Evolutionary conservation across 2,113 vertebrate genomes (phyloP).

Genomic region (Triplophysa siluroides): DNA sequence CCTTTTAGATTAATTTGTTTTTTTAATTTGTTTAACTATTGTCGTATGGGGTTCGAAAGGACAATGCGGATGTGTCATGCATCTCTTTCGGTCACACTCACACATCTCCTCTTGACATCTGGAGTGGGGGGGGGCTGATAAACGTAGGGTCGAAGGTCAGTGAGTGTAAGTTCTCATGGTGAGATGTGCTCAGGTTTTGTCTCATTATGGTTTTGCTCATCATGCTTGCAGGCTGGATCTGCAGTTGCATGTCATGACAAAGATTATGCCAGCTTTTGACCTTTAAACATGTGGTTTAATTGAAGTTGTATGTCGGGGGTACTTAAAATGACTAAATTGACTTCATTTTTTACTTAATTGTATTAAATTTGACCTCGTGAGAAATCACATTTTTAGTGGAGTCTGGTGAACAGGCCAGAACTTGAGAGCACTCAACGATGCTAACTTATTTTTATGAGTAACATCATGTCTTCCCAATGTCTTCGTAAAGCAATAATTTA

Average conservation of each 20-base stretch:
- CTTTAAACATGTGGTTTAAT: no score
- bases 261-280: background rate
- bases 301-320: background rate
- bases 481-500: no score
- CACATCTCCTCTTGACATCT: slow-evolving; percentile 57
- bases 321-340: background rate
- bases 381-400: no score
- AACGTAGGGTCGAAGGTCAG: slow-evolving; percentile 32
- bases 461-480: no score
- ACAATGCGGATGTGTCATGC: slow-evolving; percentile 26
- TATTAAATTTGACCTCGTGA: background rate
- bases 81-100: slow-evolving; percentile 53
- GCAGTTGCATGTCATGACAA: background rate
- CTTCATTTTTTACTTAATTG: no score
- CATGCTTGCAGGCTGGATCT: background rate
- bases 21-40: background rate
- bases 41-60: background rate
- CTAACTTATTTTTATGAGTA: background rate
- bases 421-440: background rate
- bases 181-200: background rate
- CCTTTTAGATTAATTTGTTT: background rate
- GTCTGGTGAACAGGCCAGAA: background rate
- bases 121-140: slow-evolving; percentile 52
- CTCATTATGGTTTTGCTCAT: slow-evolving; percentile 8
- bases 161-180: slow-evolving; percentile 34